A percentile compares a stretch with the other conserved stretches of the same genome.
Conservation (phyloP, 2,797 vertebrate species). For the Oryzias sinensis region DNA sequence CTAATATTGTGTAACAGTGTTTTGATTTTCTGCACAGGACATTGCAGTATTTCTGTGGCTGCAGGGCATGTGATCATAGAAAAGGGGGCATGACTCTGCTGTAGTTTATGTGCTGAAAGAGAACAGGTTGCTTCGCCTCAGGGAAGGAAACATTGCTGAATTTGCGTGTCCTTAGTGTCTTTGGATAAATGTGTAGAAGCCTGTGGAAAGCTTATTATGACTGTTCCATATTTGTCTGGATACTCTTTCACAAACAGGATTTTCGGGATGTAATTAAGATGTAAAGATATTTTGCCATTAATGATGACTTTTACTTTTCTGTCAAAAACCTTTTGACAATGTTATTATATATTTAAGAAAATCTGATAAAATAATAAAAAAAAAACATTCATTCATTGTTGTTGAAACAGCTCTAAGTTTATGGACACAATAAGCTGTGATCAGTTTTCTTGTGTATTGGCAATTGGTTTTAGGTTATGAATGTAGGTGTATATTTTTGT, state of each 20-base stretch:
- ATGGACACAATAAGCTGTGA: conserved; percentile 32
- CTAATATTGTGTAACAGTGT: conserved; percentile 7
- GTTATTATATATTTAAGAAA: too few species aligned
- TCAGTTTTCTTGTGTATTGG: conserved; percentile 26
- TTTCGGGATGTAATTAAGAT: conserved; percentile 24
- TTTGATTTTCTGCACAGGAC: conserved; percentile 25
- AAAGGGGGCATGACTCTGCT: conserved; percentile 36
- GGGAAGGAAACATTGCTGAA: conserved; percentile 49
- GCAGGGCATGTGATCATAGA: conserved; percentile 36
- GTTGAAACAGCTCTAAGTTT: not conserved
- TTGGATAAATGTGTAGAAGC: conserved; percentile 43
- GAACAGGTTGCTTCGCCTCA: conserved; percentile 50
- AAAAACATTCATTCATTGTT: conserved; percentile 21
- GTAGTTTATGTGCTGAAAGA: conserved; percentile 48
- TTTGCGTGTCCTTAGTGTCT: conserved; percentile 62
- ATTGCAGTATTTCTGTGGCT: conserved; percentile 16
- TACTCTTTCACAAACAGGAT: conserved; percentile 8
- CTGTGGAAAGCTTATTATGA: conserved; percentile 24
- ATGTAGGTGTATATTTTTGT: conserved; percentile 28
- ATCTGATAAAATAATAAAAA: not conserved
- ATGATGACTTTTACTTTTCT: conserved; percentile 36
- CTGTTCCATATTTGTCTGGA: conserved; percentile 14
- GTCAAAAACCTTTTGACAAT: conserved; percentile 5
- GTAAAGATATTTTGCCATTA: conserved; percentile 28
- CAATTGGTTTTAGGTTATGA: conserved; percentile 39